phyloP scores from a whole-genome alignment of 2,888 invertebrate genomes.

The Oithona nana region DNA sequence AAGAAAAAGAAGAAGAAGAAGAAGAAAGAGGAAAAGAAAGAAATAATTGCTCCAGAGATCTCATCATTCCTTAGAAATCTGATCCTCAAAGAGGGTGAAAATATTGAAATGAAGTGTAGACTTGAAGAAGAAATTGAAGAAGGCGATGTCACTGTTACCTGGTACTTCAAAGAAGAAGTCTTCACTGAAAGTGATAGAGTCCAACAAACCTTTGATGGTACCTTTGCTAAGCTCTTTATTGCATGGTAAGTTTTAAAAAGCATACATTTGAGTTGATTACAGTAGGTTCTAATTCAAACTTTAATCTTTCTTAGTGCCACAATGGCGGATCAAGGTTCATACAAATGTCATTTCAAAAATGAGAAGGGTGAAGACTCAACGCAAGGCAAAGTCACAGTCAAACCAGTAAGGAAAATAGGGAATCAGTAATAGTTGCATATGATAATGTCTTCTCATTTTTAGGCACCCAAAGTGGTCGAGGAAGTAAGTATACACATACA shows the following conservation, averaged over 20 bases:
- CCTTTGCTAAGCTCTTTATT: slow-evolving; percentile 7
- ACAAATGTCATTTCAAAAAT: slow-evolving; percentile 10
- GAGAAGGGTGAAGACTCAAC: slow-evolving; percentile 13
- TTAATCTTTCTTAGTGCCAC: background rate
- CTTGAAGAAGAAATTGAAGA: slow-evolving; percentile 18
- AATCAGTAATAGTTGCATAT: too few species aligned
- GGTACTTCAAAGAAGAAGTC: slow-evolving; percentile 13
- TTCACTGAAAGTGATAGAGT: background rate
- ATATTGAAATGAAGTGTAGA: slow-evolving; percentile 16
- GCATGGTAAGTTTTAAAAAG: background rate
- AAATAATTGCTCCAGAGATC: slow-evolving; percentile 12
- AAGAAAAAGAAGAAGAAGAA: slow-evolving; percentile 19
- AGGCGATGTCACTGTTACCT: slow-evolving; percentile 12
- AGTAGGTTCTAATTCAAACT: background rate
- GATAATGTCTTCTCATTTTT: too few species aligned
- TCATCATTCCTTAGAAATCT: slow-evolving; percentile 45
- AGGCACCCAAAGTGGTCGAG: background rate
- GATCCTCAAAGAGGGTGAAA: slow-evolving; percentile 19
- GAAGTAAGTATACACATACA: background rate
- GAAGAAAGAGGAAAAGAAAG: slow-evolving; percentile 18
- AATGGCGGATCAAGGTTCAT: slow-evolving; percentile 6
- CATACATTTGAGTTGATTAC: background rate
- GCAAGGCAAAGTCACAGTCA: slow-evolving; percentile 15
- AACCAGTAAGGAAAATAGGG: slow-evolving; percentile 16
- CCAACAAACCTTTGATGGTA: slow-evolving; percentile 13